Conservation (phyloP, 2,113 vertebrate genomes). For the Pagrus major region DNA sequence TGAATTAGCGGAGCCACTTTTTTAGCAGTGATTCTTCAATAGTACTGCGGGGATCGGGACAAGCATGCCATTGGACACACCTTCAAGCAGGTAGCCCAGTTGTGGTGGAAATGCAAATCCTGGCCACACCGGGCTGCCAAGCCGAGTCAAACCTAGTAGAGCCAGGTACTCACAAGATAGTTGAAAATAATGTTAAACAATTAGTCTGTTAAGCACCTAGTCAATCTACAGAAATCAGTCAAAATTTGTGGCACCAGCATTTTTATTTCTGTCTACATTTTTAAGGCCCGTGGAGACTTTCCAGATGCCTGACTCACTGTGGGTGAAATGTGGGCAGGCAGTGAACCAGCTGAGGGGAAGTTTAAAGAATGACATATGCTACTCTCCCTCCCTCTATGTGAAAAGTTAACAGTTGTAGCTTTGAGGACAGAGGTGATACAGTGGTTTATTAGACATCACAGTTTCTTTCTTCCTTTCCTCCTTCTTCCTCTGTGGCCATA, state of each 20-base stretch:
- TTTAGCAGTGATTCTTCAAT: no score
- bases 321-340: background rate
- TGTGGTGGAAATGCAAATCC: no score
- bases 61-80: no score
- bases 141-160: no score
- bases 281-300: background rate
- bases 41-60: no score
- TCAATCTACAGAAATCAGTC: background rate
- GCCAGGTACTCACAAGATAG: no score
- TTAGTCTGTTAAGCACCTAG: background rate
- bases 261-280: background rate
- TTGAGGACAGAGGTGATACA: background rate
- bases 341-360: background rate
- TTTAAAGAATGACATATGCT: no score
- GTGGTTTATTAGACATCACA: background rate
- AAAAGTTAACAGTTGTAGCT: background rate
- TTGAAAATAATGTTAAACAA: background rate
- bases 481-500: slow-evolving; percentile 60
- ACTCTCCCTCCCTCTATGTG: background rate
- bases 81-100: no score
- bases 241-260: background rate
- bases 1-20: no score
- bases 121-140: no score
- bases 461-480: background rate
- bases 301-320: background rate